Conservation (phyloP, 2,888 invertebrate genomes). For the Caenorhabditis wallacei region DNA sequence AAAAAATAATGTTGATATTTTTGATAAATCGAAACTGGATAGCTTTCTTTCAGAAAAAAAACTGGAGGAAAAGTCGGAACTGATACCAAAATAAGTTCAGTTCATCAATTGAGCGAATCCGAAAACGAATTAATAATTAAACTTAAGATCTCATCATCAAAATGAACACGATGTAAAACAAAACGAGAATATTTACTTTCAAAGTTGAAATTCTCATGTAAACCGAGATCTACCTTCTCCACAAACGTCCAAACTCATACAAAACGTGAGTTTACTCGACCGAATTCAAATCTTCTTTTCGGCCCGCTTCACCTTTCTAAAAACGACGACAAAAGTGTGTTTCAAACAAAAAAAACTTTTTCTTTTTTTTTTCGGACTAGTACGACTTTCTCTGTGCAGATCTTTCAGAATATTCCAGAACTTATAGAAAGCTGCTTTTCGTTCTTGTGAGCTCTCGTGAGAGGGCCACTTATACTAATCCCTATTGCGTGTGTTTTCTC, state of each 20-base stretch:
- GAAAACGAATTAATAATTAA: no score
- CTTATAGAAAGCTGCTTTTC: slow-evolving; percentile 13
- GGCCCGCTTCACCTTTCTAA: background rate
- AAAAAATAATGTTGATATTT: no score
- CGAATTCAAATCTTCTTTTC: slow-evolving; percentile 22
- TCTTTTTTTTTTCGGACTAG: background rate
- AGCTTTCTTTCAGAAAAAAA: no score
- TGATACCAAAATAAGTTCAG: no score
- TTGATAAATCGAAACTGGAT: no score
- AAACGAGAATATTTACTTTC: slow-evolving; percentile 44
- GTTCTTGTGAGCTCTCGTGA: background rate
- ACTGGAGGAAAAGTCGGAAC: no score
- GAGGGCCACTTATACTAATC: slow-evolving; percentile 52
- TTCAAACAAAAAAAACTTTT: slow-evolving; percentile 45
- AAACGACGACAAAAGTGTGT: slow-evolving; percentile 17
- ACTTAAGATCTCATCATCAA: background rate
- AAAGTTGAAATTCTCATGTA: slow-evolving; percentile 19
- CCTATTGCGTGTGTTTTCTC: slow-evolving; percentile 24
- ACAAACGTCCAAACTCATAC: slow-evolving; percentile 5
- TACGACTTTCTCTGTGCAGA: slow-evolving; percentile 7
- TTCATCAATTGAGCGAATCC: no score
- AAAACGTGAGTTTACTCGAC: slow-evolving; percentile 53
- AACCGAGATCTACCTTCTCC: slow-evolving; percentile 29
- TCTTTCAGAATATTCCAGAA: background rate
- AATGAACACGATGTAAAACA: slow-evolving; percentile 26